These are phyloP conservation scores for Lepidiolamprologus cunningtoni DNA, from an alignment of 2,113 vertebrate genomes.

Conservation along the genomic window DNA sequence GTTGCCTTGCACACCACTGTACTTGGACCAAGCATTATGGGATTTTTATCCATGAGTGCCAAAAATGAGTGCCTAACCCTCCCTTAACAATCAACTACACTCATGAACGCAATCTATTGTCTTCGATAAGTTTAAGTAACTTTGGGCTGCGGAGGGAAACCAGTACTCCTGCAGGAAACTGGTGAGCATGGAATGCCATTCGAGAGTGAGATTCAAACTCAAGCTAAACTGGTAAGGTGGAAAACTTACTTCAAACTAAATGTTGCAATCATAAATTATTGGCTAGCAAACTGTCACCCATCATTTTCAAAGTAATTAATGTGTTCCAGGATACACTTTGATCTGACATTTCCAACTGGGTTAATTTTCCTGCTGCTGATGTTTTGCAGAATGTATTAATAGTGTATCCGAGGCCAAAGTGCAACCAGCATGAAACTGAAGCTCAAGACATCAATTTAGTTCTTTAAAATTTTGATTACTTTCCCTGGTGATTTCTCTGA, in stretches of 20 bases:
- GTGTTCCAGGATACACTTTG: neutral
- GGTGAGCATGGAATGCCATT: neutral
- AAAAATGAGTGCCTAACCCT: neutral
- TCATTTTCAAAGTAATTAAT: neutral
- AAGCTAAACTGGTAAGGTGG: neutral
- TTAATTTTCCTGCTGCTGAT: neutral
- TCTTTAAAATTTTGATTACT: neutral
- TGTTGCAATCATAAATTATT: neutral
- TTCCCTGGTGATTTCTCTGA: neutral
- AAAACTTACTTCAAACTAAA: neutral
- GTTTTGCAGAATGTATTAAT: neutral
- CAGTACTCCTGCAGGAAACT: neutral
- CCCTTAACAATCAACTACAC: neutral
- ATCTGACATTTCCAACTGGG: neutral
- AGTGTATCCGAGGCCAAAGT: neutral
- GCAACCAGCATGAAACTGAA: neutral
- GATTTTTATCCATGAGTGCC: neutral
- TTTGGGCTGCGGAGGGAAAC: neutral
- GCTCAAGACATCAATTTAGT: neutral
- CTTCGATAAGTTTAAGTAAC: neutral
- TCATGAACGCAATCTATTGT: neutral
- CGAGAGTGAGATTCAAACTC: neutral
- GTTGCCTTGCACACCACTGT: neutral
- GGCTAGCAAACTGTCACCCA: neutral
- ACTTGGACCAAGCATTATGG: neutral